Evolutionary conservation across 2,113 vertebrate species (phyloP).

Genomic region (Psittacara wagleri): DNA sequence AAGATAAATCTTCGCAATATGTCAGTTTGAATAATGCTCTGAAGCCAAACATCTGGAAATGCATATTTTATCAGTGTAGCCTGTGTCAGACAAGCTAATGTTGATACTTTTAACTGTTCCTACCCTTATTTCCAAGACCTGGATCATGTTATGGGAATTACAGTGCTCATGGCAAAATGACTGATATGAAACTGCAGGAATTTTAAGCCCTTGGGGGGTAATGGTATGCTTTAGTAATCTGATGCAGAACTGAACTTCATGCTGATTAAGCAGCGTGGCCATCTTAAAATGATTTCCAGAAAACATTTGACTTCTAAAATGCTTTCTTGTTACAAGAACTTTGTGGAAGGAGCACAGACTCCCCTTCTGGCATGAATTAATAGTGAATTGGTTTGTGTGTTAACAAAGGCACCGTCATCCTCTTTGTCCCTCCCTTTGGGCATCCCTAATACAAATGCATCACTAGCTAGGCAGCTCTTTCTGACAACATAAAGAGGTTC

Average conservation of each 20-base stretch:
- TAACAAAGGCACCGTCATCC: background rate
- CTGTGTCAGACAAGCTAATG: conserved; percentile 17
- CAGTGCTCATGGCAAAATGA: conserved; percentile 27
- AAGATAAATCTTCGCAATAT: conserved; percentile 29
- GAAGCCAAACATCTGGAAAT: conserved; percentile 56
- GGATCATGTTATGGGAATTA: conserved; percentile 58
- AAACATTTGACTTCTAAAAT: conserved; percentile 33
- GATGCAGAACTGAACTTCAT: conserved; percentile 27
- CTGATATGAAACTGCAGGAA: conserved; percentile 40
- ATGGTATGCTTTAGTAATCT: conserved; percentile 38
- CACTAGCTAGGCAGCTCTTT: background rate
- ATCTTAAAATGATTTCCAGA: conserved; percentile 45
- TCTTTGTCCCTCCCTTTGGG: background rate
- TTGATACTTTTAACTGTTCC: conserved; percentile 25
- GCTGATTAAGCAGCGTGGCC: conserved; percentile 30
- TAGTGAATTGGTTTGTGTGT: background rate
- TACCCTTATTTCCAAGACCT: conserved; percentile 49
- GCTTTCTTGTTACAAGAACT: background rate
- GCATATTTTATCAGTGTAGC: conserved; percentile 41
- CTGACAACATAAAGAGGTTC: background rate
- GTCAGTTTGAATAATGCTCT: conserved; percentile 29
- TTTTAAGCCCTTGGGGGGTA: conserved; percentile 24
- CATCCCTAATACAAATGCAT: background rate
- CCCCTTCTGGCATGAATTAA: conserved; percentile 17
- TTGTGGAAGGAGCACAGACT: background rate